A percentile compares a stretch with the other conserved stretches of the same genome.
These are phyloP conservation scores for Sminthopsis crassicaudata DNA, from an alignment of 2,113 vertebrate genomes.

Conservation along the genomic window DNA sequence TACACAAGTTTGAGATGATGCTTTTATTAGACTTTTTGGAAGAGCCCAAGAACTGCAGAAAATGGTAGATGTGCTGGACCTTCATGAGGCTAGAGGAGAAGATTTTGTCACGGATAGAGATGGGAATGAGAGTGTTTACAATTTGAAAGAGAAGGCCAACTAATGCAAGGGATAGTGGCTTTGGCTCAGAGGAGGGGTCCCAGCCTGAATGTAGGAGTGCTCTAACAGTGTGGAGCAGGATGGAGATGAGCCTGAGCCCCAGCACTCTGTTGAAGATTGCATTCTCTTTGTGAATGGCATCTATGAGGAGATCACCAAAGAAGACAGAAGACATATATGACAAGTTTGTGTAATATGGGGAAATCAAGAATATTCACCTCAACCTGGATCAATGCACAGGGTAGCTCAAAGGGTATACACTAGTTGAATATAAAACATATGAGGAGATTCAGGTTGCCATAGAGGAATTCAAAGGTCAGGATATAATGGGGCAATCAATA, in stretches of 20 bases:
- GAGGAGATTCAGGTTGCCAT: slow-evolving; percentile 98
- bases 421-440: slow-evolving; percentile 97
- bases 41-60: too few relatives aligned
- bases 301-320: slow-evolving; percentile 97
- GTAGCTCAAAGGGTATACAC: slow-evolving; percentile 95
- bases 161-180: too few relatives aligned
- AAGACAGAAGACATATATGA: slow-evolving; percentile 97
- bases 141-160: too few relatives aligned
- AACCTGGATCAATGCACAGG: slow-evolving; percentile 95
- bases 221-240: slow-evolving; percentile 98
- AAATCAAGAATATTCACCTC: slow-evolving; percentile 97
- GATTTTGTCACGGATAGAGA: too few relatives aligned
- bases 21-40: background rate
- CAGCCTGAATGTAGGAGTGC: slow-evolving; percentile 92
- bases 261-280: slow-evolving; percentile 98
- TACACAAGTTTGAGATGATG: background rate
- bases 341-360: slow-evolving; percentile 95
- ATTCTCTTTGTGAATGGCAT: slow-evolving; percentile 97
- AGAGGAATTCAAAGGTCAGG: slow-evolving; percentile 96
- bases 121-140: too few relatives aligned
- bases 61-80: too few relatives aligned
- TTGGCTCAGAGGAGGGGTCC: slow-evolving; percentile 84
- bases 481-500: slow-evolving; percentile 96
- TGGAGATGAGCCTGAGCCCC: slow-evolving; percentile 95
- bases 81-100: too few relatives aligned